These are phyloP conservation scores for Cephus pulcher DNA, from an alignment of 2,888 invertebrate genomes.

Conservation along the genomic window DNA sequence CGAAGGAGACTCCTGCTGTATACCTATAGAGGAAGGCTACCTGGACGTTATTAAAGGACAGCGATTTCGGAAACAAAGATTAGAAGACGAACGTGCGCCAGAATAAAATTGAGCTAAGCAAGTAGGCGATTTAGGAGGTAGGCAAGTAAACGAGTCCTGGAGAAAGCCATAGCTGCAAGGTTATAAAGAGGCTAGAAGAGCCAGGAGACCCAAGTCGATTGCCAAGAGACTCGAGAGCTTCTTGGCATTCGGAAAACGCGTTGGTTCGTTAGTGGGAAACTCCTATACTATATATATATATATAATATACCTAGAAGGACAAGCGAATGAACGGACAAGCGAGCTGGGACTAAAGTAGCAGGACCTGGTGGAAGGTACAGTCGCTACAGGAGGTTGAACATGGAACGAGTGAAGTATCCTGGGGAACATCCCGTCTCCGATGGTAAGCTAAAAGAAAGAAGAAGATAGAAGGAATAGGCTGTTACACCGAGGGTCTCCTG, in stretches of 20 bases:
- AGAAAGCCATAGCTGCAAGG: background rate
- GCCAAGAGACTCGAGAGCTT: conserved; percentile 23
- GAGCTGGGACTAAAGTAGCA: background rate
- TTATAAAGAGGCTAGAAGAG: background rate
- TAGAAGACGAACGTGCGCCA: background rate
- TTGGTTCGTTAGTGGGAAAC: conserved; percentile 49
- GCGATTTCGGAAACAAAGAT: background rate
- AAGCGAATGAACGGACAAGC: background rate
- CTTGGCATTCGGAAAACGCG: conserved; percentile 55
- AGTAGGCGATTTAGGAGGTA: background rate
- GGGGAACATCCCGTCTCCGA: background rate
- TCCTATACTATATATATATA: conserved; percentile 1
- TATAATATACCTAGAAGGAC: background rate
- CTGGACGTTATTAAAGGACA: background rate
- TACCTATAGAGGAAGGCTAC: background rate
- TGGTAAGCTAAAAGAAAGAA: background rate
- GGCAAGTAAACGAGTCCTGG: no score
- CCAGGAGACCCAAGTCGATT: background rate
- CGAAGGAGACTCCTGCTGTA: background rate
- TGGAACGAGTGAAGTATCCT: background rate
- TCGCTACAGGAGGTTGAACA: background rate
- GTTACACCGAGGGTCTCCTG: background rate
- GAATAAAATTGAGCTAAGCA: background rate
- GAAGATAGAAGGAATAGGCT: background rate
- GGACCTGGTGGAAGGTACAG: background rate